Base-by-base conservation (phyloP, 1,140 invertebrate species). In the Sycophaga agraensis region DNA sequence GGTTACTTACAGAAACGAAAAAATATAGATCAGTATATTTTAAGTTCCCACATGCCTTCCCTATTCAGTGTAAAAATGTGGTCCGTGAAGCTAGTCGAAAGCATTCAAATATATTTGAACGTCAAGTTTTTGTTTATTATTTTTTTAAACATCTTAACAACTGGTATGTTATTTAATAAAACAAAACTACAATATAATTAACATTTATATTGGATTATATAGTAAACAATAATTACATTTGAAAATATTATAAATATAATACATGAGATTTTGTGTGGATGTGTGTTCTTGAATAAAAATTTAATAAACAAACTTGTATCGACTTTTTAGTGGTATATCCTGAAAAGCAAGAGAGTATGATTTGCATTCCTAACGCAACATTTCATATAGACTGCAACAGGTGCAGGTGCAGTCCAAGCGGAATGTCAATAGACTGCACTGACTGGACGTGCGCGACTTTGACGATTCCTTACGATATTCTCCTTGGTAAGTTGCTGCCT, bases 311-410 rank as follows among this genome's bases (percentile, higher is more conserved):
- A n/a, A n/a, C n/a, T n/a, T n/a, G n/a, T n/a, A n/a, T n/a, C n/a
- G n/a, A n/a, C 28, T 17, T 48, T 61, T 46, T 7, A 61, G 59
- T n/a, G 28, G 16, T 46, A 17, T 31, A 39, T 42, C 11, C 28
- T 16, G 39, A 34, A 53, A 35, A 53, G 16, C 17, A 35, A 40
- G 17, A 14, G 0, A 7, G 54, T 22, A 54, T 54, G 22, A 48
- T 48, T 54, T 61, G 50, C 26, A 54, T 61, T 28, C 59, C 50
- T 37, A 54, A 61, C 39, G 59, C 50, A 11, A 61, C 59, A 53
- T 60, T 61, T 54, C 50, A 54, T 40, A 39, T 48, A 28, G 58
- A 61, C 42, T 54, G 50, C 50, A 61, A 61, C 39, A 61, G 49
- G 40, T 54, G 59, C 40, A 61, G 43, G n/a, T 46, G 58, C 5